A percentile compares a stretch with the other conserved stretches of the same genome.
These are phyloP conservation scores for Chloroclysta siterata DNA, from an alignment of 2,888 invertebrate species.

Conservation along the genomic window DNA sequence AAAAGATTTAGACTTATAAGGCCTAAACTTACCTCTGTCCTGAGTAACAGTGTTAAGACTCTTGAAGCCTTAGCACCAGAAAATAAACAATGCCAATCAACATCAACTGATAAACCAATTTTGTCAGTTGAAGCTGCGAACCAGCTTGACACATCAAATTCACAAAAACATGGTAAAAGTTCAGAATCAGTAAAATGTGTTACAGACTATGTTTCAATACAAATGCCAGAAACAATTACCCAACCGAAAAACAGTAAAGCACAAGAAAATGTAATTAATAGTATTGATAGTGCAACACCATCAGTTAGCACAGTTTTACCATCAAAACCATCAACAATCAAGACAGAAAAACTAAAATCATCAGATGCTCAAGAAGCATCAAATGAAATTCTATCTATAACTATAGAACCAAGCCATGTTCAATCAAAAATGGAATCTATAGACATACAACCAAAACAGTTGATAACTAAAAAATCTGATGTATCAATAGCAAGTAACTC, in stretches of 20 bases:
- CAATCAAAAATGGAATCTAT: constrained; percentile 8
- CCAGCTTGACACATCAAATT: constrained; percentile 48
- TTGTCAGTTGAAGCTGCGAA: constrained; percentile 43
- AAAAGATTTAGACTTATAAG: constrained; percentile 81
- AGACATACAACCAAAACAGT: constrained; percentile 4
- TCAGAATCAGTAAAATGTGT: constrained; percentile 9
- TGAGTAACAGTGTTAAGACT: constrained; percentile 53
- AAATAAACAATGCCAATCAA: constrained; percentile 70
- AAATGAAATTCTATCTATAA: constrained; percentile 6
- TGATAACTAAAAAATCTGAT: not conserved
- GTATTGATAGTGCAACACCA: constrained; percentile 11
- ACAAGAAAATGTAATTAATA: constrained; percentile 12
- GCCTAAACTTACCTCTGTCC: constrained; percentile 65
- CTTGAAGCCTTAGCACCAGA: constrained; percentile 49
- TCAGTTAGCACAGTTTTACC: constrained; percentile 3
- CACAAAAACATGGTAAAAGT: constrained; percentile 29
- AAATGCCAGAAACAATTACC: constrained; percentile 13
- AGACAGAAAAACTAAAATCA: constrained; percentile 9
- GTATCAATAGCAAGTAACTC: not conserved
- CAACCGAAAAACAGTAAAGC: not conserved
- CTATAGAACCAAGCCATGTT: constrained; percentile 6
- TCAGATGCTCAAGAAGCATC: constrained; percentile 13
- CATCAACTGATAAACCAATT: constrained; percentile 57
- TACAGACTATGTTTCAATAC: constrained; percentile 9
- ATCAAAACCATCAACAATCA: constrained; percentile 13